Percentiles rank a stretch among this genome's conserved stretches.
These are phyloP conservation scores for Caenorhabditis sinica DNA, from an alignment of 2,888 invertebrate genomes.

Conservation along the genomic window DNA sequence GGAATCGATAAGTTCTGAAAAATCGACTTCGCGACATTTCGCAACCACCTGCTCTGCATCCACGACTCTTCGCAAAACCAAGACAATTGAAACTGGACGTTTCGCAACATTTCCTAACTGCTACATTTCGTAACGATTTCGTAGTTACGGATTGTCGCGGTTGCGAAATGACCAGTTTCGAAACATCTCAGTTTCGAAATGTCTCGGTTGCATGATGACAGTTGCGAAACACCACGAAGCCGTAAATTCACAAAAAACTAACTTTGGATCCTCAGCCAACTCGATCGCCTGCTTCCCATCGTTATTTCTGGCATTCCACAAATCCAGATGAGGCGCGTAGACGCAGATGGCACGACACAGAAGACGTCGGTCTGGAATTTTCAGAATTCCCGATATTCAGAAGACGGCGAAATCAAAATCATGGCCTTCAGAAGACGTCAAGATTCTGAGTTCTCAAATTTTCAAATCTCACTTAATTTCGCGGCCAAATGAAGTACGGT, in stretches of 20 bases:
- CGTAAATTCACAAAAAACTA: neutral
- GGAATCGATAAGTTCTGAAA: too few relatives aligned
- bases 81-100: too few relatives aligned
- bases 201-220: too few relatives aligned
- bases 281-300: conserved; percentile 65
- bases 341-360: conserved; percentile 50
- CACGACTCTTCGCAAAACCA: too few relatives aligned
- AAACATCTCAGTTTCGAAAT: too few relatives aligned
- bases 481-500: conserved; percentile 56
- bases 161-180: too few relatives aligned
- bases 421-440: too few relatives aligned
- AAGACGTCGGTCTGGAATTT: conserved; percentile 35
- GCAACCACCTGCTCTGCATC: too few relatives aligned
- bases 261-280: conserved; percentile 53
- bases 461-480: conserved; percentile 18
- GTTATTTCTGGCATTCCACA: conserved; percentile 63
- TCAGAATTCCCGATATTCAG: neutral
- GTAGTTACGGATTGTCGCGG: too few relatives aligned
- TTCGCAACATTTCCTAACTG: neutral
- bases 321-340: conserved; percentile 35
- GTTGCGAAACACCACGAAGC: too few relatives aligned
- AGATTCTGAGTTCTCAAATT: neutral
- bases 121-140: neutral
- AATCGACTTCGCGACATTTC: too few relatives aligned
- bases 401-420: too few relatives aligned